Base-by-base conservation (phyloP, 2,113 vertebrate genomes). In the Stigmatopora argus region DNA sequence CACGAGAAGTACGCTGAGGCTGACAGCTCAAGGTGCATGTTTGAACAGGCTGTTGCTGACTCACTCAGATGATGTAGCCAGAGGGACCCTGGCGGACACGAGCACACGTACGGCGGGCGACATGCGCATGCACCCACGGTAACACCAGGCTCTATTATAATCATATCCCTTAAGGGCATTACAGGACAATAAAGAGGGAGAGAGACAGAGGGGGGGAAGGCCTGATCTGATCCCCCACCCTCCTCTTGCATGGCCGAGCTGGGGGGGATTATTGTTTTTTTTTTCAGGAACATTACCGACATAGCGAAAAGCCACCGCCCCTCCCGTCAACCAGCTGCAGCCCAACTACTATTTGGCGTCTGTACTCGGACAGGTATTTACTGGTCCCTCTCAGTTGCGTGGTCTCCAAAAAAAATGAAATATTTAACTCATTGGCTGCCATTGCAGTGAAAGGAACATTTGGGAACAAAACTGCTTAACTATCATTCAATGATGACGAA, bases 351-450 rank as follows among this genome's bases (percentile, higher is more conserved):
- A 85, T 88, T 87, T 86, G 84, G 84, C 87, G 85, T 87, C 78
- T 75, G 78, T 75, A 84, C 79, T 84, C 77, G 82, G 86, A 90
- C 89, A 87, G 88, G 82, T 89, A 89, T 88, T 89, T 91, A 91
- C 89, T 90, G 89, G 26, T 31, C 26, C 26, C 89, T 91, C 84
- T 87, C 84, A 80, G 83, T 79, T 84, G 79, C 71, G 73, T 89
- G 88, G 86, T 90, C 87, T 86, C 89, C 74, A 84, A 82, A 82
- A 83, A 77, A 85, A 41, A 41, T 8, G 9, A 41, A 8, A 41
- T 7, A 2, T 41, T 41, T 8, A 41, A 41, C 38, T 41, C 38
- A 41, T 10, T 41, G 38, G 7, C 38, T 41, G 80, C 83, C 86
- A 89, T 87, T 52, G 31, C 12, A 38, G 10, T 7, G 15, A 31